Percentiles rank a stretch among this genome's conserved stretches.
Conservation (phyloP, 2,797 vertebrate genomes). For the Onychomys arenicola region DNA sequence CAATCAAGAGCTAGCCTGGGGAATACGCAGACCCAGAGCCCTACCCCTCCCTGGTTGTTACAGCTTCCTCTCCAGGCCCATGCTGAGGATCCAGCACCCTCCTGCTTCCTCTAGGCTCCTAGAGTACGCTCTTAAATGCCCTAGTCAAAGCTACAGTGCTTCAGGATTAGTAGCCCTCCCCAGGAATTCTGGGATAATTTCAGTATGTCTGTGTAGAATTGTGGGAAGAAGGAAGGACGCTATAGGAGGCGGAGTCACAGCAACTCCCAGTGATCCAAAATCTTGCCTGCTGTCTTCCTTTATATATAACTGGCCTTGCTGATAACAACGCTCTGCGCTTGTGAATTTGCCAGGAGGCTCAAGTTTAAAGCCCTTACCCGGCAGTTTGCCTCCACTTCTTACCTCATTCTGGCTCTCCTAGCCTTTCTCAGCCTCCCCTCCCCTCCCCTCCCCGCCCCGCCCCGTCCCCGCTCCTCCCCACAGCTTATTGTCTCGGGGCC, state of each 20-base stretch:
- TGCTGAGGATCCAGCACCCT: not conserved
- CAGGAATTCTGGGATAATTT: not conserved
- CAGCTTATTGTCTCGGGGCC: not conserved
- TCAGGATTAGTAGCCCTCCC: not conserved
- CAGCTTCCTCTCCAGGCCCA: not conserved
- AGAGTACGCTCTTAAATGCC: not conserved
- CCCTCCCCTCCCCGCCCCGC: not conserved
- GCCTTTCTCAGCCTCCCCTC: not conserved
- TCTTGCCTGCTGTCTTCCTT: not conserved
- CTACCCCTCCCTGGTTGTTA: not conserved
- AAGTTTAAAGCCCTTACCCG: not conserved
- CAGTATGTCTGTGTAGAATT: not conserved
- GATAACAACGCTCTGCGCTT: not conserved
- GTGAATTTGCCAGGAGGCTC: not conserved
- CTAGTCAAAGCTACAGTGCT: no score
- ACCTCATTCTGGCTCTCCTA: not conserved
- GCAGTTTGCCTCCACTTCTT: not conserved
- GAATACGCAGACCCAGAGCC: not conserved
- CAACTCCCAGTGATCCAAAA: not conserved
- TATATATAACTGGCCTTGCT: rapidly evolving
- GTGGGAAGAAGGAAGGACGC: not conserved
- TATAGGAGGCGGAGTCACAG: rapidly evolving
- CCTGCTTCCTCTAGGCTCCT: not conserved
- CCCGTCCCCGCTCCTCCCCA: not conserved
- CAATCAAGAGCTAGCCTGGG: constrained; percentile 40